Percentiles rank a stretch among this genome's conserved stretches.
phyloP scores from a whole-genome alignment of 30 jellyfish, hydroid and myxozoan species.

The Calvadosia cruxmelitensis region DNA sequence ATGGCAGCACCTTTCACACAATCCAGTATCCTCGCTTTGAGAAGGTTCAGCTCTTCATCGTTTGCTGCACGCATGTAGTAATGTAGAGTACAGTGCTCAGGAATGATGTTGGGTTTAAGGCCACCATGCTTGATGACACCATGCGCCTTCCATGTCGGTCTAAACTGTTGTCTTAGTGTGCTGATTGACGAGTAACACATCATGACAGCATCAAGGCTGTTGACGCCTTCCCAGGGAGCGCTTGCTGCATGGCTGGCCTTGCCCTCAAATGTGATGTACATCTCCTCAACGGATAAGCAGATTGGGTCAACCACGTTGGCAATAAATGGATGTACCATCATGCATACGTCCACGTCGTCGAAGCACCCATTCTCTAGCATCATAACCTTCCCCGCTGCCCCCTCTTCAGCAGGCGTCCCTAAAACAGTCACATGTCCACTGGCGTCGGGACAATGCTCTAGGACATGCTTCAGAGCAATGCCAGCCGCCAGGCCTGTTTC shows the following conservation, averaged over 20 bases:
- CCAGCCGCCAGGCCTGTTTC: conserved; percentile 93
- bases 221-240: conserved; percentile 69
- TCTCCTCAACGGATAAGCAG: not conserved
- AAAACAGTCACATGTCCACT: conserved; percentile 24
- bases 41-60: conserved; percentile 39
- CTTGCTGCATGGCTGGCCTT: not conserved
- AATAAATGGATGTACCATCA: conserved; percentile 88
- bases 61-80: conserved; percentile 60
- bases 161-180: conserved; percentile 87
- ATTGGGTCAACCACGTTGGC: conserved; percentile 21
- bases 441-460: not conserved
- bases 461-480: conserved; percentile 2
- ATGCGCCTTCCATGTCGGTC: conserved; percentile 63
- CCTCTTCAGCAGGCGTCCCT: conserved; percentile 97
- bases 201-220: conserved; percentile 93
- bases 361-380: conserved; percentile 65
- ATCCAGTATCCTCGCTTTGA: conserved; percentile 26
- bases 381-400: conserved; percentile 66
- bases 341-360: conserved; percentile 71
- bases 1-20: conserved; percentile 88
- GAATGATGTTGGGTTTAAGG: conserved; percentile 57
- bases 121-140: conserved; percentile 85
- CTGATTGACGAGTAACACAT: conserved; percentile 59
- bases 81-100: conserved; percentile 40
- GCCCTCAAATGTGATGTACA: conserved; percentile 3